Evolutionary conservation across 2,888 invertebrate genomes (phyloP), one percentile per base, ranked within the genome.

Genomic region (Trachelus tabidus): DNA sequence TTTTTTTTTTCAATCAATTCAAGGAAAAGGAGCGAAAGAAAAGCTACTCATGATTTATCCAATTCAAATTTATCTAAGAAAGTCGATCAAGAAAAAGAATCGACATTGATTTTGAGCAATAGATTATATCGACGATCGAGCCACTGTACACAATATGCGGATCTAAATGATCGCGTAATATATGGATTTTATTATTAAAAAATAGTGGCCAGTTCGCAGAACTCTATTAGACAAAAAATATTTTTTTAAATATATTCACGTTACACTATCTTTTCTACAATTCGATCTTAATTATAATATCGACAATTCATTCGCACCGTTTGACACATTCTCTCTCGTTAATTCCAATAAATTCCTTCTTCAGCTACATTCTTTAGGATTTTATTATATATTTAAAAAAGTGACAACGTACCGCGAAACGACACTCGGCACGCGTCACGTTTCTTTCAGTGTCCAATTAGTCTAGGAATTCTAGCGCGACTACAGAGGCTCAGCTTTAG

Each of bases 381-480:
- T 15, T 15, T 2, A 9, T 56, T 56, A 23, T 15, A 12, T 12
- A 4, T 12, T 37, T 37, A 56, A 56, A 40, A 56, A 56, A 15
- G 4, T 40, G 15, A 12, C 40, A 15, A 40, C 40, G 15, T 1
- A 40, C 15, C 40, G 23, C 40, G 15, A 40, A 23, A 56, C 40
- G 40, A 56, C 23, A 23, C 40, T 56, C 40, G 40, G 40, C 40
- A 56, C 40, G 40, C 9, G 40, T 23, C 40, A 56, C 23, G 40
- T 23, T 56, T 56, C 23, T 56, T 9, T 56, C 40, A 56, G 40
- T 56, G 15, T 56, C 31, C 11, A 12, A 15, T 71, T 30, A 71
- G 11, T 34, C 31, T 33, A 71, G 71, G 15, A 76, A 76, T 71
- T 73, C 76, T 76, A 76, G 76, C 76, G 76, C 76, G 33, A 37